Conservation (phyloP, 2,797 vertebrate species). For the Amphiprion clarkii region DNA sequence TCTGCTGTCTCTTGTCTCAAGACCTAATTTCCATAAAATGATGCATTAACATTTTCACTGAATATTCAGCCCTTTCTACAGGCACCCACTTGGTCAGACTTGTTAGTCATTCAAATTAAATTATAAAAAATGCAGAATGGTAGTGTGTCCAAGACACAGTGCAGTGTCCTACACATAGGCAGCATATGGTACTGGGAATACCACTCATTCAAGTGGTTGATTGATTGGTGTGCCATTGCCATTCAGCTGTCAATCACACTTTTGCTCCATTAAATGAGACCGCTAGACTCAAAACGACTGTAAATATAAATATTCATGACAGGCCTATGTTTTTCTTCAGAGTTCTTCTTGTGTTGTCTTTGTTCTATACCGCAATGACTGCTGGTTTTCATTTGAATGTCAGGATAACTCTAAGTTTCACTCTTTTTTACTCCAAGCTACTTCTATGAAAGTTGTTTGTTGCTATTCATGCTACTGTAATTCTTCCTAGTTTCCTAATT, state of each 20-base stretch:
- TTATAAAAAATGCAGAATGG: conserved; percentile 72
- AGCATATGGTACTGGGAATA: conserved; percentile 78
- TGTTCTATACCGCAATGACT: conserved; percentile 24
- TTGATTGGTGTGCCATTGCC: conserved; percentile 62
- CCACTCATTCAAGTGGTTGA: conserved; percentile 63
- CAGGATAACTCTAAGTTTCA: conserved; percentile 41
- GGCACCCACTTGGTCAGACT: conserved; percentile 51
- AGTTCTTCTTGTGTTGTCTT: conserved; percentile 35
- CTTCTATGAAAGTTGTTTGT: conserved; percentile 20
- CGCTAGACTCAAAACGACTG: conserved; percentile 47
- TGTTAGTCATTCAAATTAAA: conserved; percentile 78
- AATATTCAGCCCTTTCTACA: conserved; percentile 72
- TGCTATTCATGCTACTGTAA: conserved; percentile 18
- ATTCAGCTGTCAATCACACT: conserved; percentile 73
- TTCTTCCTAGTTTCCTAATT: neutral
- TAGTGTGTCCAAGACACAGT: conserved; percentile 48
- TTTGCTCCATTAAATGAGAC: conserved; percentile 41
- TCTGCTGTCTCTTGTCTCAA: conserved; percentile 62
- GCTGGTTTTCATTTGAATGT: conserved; percentile 46
- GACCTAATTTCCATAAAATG: conserved; percentile 76
- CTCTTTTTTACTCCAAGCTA: conserved; percentile 18
- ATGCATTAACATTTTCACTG: conserved; percentile 77
- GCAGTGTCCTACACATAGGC: conserved; percentile 61
- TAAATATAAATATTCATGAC: conserved; percentile 71
- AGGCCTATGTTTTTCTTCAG: conserved; percentile 29